Base-by-base conservation (phyloP, 1,140 invertebrate genomes). In the Ceratoteleas bidentatus region DNA sequence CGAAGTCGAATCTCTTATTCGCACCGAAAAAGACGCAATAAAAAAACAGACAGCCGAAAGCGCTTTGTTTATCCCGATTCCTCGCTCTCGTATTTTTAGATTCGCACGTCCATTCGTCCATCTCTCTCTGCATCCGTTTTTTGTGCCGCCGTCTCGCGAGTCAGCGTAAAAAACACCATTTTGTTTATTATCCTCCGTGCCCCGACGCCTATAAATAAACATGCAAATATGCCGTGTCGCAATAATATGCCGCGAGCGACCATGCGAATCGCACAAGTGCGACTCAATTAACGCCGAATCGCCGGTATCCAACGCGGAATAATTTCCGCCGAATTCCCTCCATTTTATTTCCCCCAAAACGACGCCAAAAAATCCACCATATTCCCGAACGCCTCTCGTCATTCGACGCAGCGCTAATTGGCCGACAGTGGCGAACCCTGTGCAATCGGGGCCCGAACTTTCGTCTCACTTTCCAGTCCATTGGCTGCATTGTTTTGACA, bases 191-290 rank as follows among this genome's bases (percentile, higher is more conserved):
- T 76, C 13, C 58, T 13, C 45, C 24, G 13, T 50, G 38, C 45
- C 14, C 56, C 16, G 65, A 61, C n/a, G 61, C 33, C 58, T 77
- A 77, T 69, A 62, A 69, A 77, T 77, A 77, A 77, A 64, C 52
- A 66, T 69, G 65, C 65, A 77, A 69, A 77, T 77, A 77, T 77
- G 56, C 14, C 57, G 52, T 77, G 62, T 77, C 74, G 65, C 65
- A 69, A 77, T 77, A 69, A 77, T 57, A 1, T 24, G 24, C 24
- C 24, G 45, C 52, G 43, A 58, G 32, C 74, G 65, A 69, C 56
- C 65, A 69, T 69, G 64, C 64, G 58, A 69, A 56, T 77, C 64
- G 64, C 38, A 68, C 9, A 69, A 68, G 33, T 64, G 45, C 57
- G 57, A 62, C 52, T 64, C 52, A 64, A 50, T 69, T 77, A 9